Base-by-base conservation (phyloP, 2,888 invertebrate genomes). In the Entomobrya proxima region DNA sequence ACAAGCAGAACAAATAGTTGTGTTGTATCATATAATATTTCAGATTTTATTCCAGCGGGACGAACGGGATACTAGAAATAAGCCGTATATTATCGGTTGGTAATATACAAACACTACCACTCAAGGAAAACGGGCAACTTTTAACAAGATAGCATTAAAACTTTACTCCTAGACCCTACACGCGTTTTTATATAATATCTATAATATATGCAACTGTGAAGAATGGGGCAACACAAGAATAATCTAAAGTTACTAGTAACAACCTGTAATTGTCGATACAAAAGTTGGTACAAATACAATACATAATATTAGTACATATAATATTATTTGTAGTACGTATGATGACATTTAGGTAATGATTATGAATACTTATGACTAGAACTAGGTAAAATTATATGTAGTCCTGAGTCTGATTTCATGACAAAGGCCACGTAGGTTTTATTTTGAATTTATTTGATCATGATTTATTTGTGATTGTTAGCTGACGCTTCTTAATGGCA, bases 391-490 rank as follows among this genome's bases (percentile, higher is more conserved):
- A 24, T 61, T 32, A 32, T 32, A 7, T 13, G 67, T 67, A 67
- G 79, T 79, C 79, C 79, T 79, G 79, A 79, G 67, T 79, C 67
- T 15, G 52, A 67, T 79, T 67, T 44, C 24, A 50, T 79, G 79
- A 79, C 79, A 79, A 78, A 79, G 79, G 79, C 79, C 79, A 79
- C 67, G 27, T 61, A 30, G 24, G 30, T 37, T 44, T 32, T 58
- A 35, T 13, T 76, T 76, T 76, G 35, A 55, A 77, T 44, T 30
- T 55, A 21, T 47, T 76, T 35, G n/a, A 30, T 37, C 24, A 18
- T 35, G 18, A 24, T 30, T 11, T 47, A 35, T 37, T n/a, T 35
- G 37, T 76, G 37, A 27, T 37, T 55, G 52, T 35, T 55, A 55
- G 55, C 37, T 55, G 21, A 55, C 55, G 55, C 32, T n/a, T 76